Evolutionary conservation across 2,797 vertebrate genomes (phyloP).

Genomic region (Gobionotothen gibberifrons): DNA sequence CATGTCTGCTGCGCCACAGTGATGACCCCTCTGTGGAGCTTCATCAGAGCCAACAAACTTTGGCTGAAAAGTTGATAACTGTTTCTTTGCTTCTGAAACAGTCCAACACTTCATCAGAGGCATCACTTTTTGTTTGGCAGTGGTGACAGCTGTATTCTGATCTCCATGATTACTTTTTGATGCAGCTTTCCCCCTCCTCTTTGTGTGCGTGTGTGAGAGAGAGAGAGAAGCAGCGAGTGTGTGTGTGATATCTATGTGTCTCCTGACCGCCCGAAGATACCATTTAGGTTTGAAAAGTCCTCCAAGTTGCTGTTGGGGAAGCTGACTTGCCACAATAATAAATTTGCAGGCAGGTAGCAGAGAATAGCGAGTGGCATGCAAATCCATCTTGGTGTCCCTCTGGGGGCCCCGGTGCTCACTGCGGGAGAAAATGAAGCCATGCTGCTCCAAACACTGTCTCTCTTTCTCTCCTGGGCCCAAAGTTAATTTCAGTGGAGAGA

Average conservation of each 20-base stretch:
- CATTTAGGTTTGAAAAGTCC: slow-evolving; percentile 83
- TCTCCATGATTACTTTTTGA: slow-evolving; percentile 81
- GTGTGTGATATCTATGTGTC: slow-evolving; percentile 64
- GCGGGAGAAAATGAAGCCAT: slow-evolving; percentile 81
- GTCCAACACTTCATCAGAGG: slow-evolving; percentile 71
- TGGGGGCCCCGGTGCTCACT: slow-evolving; percentile 76
- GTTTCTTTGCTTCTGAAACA: slow-evolving; percentile 57
- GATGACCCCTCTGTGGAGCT: slow-evolving; percentile 33
- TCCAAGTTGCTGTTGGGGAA: slow-evolving; percentile 83
- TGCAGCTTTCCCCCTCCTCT: slow-evolving; percentile 59
- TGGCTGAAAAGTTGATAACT: slow-evolving; percentile 64
- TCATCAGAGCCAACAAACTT: slow-evolving; percentile 62
- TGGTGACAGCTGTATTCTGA: slow-evolving; percentile 79
- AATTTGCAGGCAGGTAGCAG: slow-evolving; percentile 84
- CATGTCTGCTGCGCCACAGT: slow-evolving; percentile 32
- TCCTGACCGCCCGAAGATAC: slow-evolving; percentile 79
- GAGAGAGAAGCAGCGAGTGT: slow-evolving; percentile 19
- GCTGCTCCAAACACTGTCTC: slow-evolving; percentile 78
- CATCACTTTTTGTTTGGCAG: slow-evolving; percentile 71
- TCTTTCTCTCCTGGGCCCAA: slow-evolving; percentile 75
- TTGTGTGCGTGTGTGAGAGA: slow-evolving; percentile 36
- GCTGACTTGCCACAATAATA: slow-evolving; percentile 85
- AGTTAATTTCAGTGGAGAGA: slow-evolving; percentile 80
- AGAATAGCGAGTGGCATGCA: slow-evolving; percentile 85
- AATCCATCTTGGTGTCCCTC: slow-evolving; percentile 86